Percentiles rank a stretch among this genome's conserved stretches.
Evolutionary conservation across 1,140 invertebrate genomes (phyloP).

Genomic region (Drosophila quadrilineata): DNA sequence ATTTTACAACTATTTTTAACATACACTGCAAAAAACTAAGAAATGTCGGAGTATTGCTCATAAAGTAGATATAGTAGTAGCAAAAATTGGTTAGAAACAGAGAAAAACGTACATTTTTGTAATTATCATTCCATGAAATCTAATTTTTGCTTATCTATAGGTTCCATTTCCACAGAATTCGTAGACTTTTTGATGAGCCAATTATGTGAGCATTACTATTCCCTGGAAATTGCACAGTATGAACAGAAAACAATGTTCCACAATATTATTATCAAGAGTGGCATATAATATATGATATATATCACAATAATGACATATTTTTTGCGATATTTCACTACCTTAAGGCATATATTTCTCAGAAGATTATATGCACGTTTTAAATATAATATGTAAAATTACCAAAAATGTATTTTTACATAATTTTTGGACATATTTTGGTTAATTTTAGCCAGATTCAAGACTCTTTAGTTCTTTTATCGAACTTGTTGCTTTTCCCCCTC

Average conservation of each 20-base stretch:
- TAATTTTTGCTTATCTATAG: background rate
- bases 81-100: too few species aligned
- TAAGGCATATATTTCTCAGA: background rate
- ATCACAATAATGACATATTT: too few species aligned
- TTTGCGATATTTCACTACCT: too few species aligned
- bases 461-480: background rate
- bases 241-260: too few species aligned
- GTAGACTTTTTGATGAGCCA: conserved; percentile 16
- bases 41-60: background rate
- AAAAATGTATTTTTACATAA: background rate
- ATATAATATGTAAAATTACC: background rate
- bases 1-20: conserved; percentile 19
- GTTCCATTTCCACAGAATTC: conserved; percentile 29
- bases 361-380: background rate
- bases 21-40: conserved; percentile 4
- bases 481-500: too few species aligned
- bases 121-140: conserved; percentile 20
- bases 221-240: too few species aligned
- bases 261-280: too few species aligned
- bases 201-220: too few species aligned
- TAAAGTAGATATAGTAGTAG: conserved; percentile 1
- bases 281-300: too few species aligned
- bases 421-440: background rate
- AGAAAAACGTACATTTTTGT: conserved; percentile 16
- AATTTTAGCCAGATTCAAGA: background rate